Conservation (phyloP, 2,113 vertebrate genomes). For the Ciconia maguari region DNA sequence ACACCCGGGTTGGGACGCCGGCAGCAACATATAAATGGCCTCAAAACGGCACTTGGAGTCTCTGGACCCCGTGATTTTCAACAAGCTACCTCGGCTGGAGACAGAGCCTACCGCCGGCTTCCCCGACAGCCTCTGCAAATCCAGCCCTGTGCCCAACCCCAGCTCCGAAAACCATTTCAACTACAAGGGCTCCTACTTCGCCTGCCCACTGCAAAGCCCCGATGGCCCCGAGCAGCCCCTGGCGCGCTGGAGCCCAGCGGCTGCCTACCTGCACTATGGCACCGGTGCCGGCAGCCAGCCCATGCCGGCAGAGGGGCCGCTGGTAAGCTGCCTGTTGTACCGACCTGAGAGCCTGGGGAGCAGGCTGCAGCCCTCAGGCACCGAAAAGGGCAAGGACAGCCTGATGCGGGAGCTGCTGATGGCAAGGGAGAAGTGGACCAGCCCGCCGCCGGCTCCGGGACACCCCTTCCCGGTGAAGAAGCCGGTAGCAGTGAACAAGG, state of each 20-base stretch:
- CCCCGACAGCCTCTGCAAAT: slow-evolving; percentile 46
- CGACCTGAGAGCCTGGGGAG: background rate
- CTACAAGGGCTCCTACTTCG: slow-evolving; percentile 81
- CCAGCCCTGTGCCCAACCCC: slow-evolving; percentile 50
- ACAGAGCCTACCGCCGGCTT: background rate
- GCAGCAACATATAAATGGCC: slow-evolving; percentile 67
- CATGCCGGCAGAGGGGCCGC: slow-evolving; percentile 28
- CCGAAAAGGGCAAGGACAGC: slow-evolving; percentile 55
- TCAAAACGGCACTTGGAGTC: slow-evolving; percentile 71
- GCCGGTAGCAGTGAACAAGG: slow-evolving; percentile 23
- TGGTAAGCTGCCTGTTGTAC: slow-evolving; percentile 66
- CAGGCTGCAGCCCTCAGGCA: background rate
- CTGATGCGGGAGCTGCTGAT: slow-evolving; percentile 30
- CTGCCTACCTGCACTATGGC: slow-evolving; percentile 51
- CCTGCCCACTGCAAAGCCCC: slow-evolving; percentile 72
- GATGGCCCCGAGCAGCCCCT: slow-evolving; percentile 50
- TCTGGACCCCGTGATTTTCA: slow-evolving; percentile 65
- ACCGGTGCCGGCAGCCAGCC: slow-evolving; percentile 36
- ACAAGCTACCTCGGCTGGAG: slow-evolving; percentile 80
- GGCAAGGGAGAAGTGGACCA: slow-evolving; percentile 63
- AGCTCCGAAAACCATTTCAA: slow-evolving; percentile 59
- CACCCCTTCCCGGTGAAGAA: slow-evolving; percentile 46
- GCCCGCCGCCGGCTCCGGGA: slow-evolving; percentile 28
- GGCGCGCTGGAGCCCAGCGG: slow-evolving; percentile 65
- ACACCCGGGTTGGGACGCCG: fast-evolving